Base-by-base conservation (phyloP, 2,888 invertebrate species). In the Xanthia togata region DNA sequence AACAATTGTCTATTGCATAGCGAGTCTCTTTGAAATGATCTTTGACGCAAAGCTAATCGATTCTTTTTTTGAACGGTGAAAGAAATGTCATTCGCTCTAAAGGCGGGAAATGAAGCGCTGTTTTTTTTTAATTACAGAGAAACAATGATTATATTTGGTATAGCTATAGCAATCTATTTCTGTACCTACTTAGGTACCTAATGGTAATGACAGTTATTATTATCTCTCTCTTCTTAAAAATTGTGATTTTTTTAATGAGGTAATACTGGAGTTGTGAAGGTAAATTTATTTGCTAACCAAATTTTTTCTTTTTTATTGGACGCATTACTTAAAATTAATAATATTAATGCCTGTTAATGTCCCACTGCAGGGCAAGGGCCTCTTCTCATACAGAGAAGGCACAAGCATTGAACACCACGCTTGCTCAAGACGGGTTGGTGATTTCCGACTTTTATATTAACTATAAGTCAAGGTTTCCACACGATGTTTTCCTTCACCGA, bases 1-100 rank as follows among this genome's bases (percentile, higher is more conserved):
- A 88, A 87, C 88, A 84, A 88, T 88, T 82, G 81, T 38, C 53
- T 69, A 76, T 85, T 83, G 70, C 73, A n/a, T 35, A 71, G 55
- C 65, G 70, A 78, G 50, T 55, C 53, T 64, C 20, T 68, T 85
- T 76, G 50, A 53, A 73, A 76, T 74, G 57, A 71, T 82, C 55
- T 64, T 41, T 59, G 38, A 60, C 63, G 76, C 76, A 75, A 70
- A 76, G 73, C 78, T 73, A 86, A 87, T 86, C 81, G 74, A 83
- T 81, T 82, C 26, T 64, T 65, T 79, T 79, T 81, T 78, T 65
- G n/a, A 83, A 78, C 65, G 69, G 62, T 17, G 26, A 78, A 70
- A 65, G 82, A 85, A 75, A 84, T 47, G 38, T 76, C 70, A 62
- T 64, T 73, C 50, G 50, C 23, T 65, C 5, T 73, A 62, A 64